phyloP scores from a whole-genome alignment of 2,888 invertebrate genomes.

The Clistopyga incitator region DNA sequence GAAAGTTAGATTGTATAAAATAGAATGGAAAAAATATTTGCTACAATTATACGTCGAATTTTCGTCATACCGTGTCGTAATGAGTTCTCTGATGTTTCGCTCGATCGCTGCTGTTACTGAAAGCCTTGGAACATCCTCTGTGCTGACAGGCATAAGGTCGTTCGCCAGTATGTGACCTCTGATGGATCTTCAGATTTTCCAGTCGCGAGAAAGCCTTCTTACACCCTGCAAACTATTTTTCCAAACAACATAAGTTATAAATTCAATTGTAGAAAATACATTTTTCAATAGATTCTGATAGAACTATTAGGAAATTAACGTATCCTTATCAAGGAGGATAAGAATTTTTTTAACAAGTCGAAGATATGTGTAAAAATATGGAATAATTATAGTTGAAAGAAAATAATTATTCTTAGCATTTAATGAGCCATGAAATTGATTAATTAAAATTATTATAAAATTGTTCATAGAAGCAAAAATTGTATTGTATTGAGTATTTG shows the following conservation, averaged over 20 bases:
- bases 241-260: conserved; percentile 74
- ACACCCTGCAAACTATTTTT: conserved; percentile 94
- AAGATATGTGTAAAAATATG: not conserved
- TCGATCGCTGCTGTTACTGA: conserved; percentile 99
- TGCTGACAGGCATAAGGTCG: conserved; percentile 98
- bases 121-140: conserved; percentile 96
- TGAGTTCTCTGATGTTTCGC: conserved; percentile 99
- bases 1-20: not conserved
- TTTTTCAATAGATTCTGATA: too few relatives aligned
- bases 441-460: not conserved
- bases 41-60: not conserved
- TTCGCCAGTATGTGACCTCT: conserved; percentile 97
- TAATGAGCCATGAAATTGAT: not conserved
- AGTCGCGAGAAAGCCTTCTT: conserved; percentile 97
- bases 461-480: too few relatives aligned
- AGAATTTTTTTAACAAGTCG: not conserved
- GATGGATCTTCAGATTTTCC: conserved; percentile 99
- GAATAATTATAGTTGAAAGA: not conserved
- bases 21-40: not conserved
- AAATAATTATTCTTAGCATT: not conserved
- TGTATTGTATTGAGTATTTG: not conserved
- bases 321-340: not conserved
- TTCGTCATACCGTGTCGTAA: conserved; percentile 93
- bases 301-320: not conserved
- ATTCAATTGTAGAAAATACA: too few relatives aligned